Conservation (phyloP, 1,140 invertebrate genomes). For the Bicyclus anynana region DNA sequence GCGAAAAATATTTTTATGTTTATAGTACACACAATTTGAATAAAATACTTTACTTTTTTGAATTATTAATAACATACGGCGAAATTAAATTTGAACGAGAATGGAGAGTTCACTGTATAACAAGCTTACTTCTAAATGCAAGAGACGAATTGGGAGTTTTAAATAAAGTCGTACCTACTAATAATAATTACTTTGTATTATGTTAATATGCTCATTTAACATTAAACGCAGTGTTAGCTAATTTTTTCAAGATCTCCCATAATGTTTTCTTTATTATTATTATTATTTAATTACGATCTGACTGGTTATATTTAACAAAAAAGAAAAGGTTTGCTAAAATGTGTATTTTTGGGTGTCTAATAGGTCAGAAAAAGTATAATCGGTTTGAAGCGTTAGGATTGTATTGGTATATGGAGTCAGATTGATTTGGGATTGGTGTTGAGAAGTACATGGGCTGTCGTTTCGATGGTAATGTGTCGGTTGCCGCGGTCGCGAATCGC, state of each 20-base stretch:
- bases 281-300: constrained; percentile 19
- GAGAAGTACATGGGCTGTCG: neutral
- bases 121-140: neutral
- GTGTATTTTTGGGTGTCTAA: neutral
- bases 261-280: constrained; percentile 17
- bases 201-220: constrained; percentile 7
- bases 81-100: too few species aligned
- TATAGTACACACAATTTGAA: too few species aligned
- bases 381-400: too few species aligned
- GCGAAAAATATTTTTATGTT: too few species aligned
- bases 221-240: constrained; percentile 8
- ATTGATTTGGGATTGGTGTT: neutral
- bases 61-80: too few species aligned
- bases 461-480: neutral
- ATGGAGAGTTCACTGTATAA: too few species aligned
- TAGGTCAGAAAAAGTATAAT: neutral
- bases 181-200: neutral
- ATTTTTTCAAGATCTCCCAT: constrained; percentile 11
- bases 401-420: neutral
- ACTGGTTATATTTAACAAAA: constrained; percentile 14
- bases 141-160: neutral
- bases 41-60: too few species aligned
- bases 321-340: constrained; percentile 2
- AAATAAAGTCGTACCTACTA: neutral
- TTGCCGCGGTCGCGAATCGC: neutral